Evolutionary conservation across 2,888 invertebrate genomes (phyloP), one percentile per base, ranked within the genome.

Genomic region (Chymomyza caudatula): DNA sequence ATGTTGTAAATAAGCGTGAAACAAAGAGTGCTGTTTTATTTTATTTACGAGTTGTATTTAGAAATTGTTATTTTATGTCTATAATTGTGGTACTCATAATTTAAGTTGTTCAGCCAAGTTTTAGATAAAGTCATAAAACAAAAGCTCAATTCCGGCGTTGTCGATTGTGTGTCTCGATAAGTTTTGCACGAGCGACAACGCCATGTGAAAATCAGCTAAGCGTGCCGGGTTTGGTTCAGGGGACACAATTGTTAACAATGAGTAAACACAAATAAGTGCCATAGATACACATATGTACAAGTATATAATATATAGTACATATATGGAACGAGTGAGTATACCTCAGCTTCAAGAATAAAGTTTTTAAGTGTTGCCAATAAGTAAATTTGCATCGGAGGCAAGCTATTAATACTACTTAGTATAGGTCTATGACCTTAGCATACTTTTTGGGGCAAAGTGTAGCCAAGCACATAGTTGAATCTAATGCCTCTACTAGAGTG

Each of bases 1-100:
- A 70, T 85, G 81, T 74, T 73, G 78, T 72, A 77, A 87, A 77
- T 73, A 83, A 77, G 76, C 72, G 76, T 69, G 78, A 70, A 47
- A 37, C 55, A 54, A 25, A 20, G 29, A 22, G 29, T 1, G 1
- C 11, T 4, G 3, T 37, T 37, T 11, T 11, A 37, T 37, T 37
- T 11, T 37, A 11, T 11, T 37, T 6, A 13, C 20, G 57, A 57
- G 57, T n/a, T 22, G 2, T 44, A 22, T 43, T 20, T n/a, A 4
- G 23, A 19, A 37, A 49, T 20, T 29, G 15, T 58, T 29, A 47
- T 47, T 19, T 49, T 49, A 37, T 57, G 4, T 13, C 19, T 20
- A 13, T 52, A 11, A 15, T 20, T 44, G 22, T 37, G 6, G 25
- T 51, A 51, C 4, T 42, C 52, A 8, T 51, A 51, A 23, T 42